phyloP scores from a whole-genome alignment of 2,113 vertebrate genomes.

The Bufo bufo region DNA sequence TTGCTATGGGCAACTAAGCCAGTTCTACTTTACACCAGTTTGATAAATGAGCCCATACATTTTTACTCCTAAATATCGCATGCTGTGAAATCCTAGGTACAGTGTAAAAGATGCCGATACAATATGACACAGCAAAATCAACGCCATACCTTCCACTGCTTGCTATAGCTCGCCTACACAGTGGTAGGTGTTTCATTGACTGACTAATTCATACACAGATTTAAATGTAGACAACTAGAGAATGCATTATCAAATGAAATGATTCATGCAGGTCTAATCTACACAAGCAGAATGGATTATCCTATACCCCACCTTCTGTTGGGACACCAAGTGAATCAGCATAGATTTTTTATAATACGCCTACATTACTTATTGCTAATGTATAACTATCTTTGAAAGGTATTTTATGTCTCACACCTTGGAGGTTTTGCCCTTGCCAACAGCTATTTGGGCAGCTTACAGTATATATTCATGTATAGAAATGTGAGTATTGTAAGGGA shows the following conservation, averaged over 20 bases:
- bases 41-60: too few relatives aligned
- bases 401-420: too few relatives aligned
- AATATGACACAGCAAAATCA: constrained; percentile 6
- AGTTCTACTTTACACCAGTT: too few relatives aligned
- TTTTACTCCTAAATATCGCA: background rate
- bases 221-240: background rate
- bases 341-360: too few relatives aligned
- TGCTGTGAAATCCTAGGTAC: background rate
- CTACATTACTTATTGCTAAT: too few relatives aligned
- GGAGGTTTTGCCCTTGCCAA: too few relatives aligned
- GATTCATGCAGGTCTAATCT: background rate
- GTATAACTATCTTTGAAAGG: too few relatives aligned
- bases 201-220: background rate
- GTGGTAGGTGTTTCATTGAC: background rate
- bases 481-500: too few relatives aligned
- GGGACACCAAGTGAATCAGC: background rate
- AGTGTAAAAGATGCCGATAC: background rate
- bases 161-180: background rate
- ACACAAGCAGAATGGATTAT: background rate
- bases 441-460: too few relatives aligned
- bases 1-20: too few relatives aligned
- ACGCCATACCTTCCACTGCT: background rate
- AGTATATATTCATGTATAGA: too few relatives aligned
- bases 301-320: background rate
- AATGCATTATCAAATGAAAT: background rate